Base-by-base conservation (phyloP, 2,113 vertebrate species). In the Pithys albifrons region DNA sequence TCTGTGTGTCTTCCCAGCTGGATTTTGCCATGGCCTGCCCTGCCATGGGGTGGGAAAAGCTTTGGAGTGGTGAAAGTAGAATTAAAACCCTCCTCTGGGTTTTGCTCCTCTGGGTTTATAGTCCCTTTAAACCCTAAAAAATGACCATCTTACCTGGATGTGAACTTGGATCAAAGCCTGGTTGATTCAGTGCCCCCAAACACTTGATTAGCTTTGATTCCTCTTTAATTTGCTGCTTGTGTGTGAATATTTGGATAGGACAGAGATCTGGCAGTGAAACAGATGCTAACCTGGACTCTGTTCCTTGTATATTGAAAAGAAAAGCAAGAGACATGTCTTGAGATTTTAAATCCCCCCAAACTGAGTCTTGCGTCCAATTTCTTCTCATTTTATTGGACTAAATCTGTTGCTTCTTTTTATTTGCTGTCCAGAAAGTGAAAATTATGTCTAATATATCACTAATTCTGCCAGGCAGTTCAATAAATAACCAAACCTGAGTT, bases 261-360 rank as follows among this genome's bases (percentile, higher is more conserved):
- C 33, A 74, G 81, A 37, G 41, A 35, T 66, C 52, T 66, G 35
- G 13, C 33, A 23, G 46, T 35, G 45, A 13, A 72, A 62, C 9
- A 55, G 74, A 17, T 57, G 43, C 65, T 78, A 83, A 20, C 14
- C 61, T 48, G 69, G 45, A 10, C 51, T 71, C 52, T 48, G 6
- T 77, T 76, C 12, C n/a, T 91, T 84, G 11, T 37, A 12, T 52
- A n/a, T 8, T 45, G 33, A 62, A n/a, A 39, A 55, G 18, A n/a
- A 70, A 62, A 59, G n/a, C 10, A 57, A 14, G 9, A 66, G 16
- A 10, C 71, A 23, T 0, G 9, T 33, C 0, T 3, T 1, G 23
- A 85, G 35, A 15, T 59, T 89, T 82, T 14, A 58, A 49, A 46
- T 28, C 58, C 49, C 29, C 46, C 45, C 45, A 19, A 54, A 27